phyloP scores from a whole-genome alignment of 2,888 invertebrate species.

The Augochlorella aurata region DNA sequence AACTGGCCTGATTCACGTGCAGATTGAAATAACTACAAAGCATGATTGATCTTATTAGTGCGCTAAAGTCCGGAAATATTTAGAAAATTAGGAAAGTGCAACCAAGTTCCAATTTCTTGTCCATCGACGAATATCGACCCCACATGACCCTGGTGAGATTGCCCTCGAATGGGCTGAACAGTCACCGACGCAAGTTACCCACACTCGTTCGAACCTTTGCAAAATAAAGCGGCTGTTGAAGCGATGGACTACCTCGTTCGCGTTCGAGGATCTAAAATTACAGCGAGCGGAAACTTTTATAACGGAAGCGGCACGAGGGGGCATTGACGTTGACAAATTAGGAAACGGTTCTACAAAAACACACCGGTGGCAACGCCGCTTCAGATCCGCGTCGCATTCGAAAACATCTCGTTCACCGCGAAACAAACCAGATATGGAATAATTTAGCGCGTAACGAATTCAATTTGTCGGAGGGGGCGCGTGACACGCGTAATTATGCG shows the following conservation, averaged over 20 bases:
- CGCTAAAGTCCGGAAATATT: too few relatives aligned
- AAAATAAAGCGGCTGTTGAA: background rate
- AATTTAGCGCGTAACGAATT: slow-evolving; percentile 7
- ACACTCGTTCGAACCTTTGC: background rate
- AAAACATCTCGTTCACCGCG: slow-evolving; percentile 2
- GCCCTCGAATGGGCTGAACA: too few relatives aligned
- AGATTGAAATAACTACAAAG: too few relatives aligned
- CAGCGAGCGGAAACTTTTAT: background rate
- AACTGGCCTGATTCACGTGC: too few relatives aligned
- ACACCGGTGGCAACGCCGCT: background rate
- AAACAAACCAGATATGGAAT: slow-evolving; percentile 11
- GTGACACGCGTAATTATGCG: slow-evolving; percentile 23
- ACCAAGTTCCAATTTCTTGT: too few relatives aligned
- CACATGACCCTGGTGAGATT: too few relatives aligned
- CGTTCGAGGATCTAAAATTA: background rate
- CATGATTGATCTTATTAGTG: too few relatives aligned
- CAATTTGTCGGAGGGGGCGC: background rate
- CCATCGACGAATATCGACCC: too few relatives aligned
- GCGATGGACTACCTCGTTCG: background rate
- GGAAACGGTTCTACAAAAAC: background rate
- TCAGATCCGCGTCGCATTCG: background rate
- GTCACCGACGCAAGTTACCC: too few relatives aligned
- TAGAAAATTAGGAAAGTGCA: too few relatives aligned
- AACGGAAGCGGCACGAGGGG: background rate
- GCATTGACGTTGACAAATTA: background rate